Base-by-base conservation (phyloP, 2,888 invertebrate genomes). In the Tetrapedia diversipes region DNA sequence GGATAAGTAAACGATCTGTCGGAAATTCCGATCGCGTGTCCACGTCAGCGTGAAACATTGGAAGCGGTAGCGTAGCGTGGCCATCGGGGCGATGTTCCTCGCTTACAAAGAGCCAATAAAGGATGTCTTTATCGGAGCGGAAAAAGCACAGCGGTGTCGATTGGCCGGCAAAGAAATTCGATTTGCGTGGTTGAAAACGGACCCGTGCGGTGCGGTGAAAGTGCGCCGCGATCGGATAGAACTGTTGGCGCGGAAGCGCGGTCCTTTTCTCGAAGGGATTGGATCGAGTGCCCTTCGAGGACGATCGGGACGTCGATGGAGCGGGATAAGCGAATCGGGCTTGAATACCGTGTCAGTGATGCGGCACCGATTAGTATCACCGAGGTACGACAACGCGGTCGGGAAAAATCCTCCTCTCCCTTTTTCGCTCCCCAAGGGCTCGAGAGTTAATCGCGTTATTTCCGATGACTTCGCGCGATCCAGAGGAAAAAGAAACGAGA, bases 371-470 rank as follows among this genome's bases (percentile, higher is more conserved):
- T 77, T 77, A 69, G 60, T 60, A 70, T 77, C 70, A 51, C 77
- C 70, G 68, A 59, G 70, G 47, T 60, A 54, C 68, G 72, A 71
- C 45, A 72, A 70, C 69, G 64, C 41, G 61, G 47, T 43, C 43
- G 77, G 70, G 65, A 69, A 77, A 78, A 78, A 78, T 53, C 45
- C 59, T 49, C 22, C 29, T 45, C 68, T 41, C 37, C 39, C 45
- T n/a, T 24, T 34, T 45, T 29, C 71, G 43, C 61, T 71, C 76
- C 72, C 68, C 47, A 60, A 70, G 69, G 79, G 79, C 67, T 75
- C 71, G 66, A 74, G 78, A 63, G 83, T 85, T 85, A 84, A 84
- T 84, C 79, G 79, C 80, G 73, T 84, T 84, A 84, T 79, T 85
- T 74, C 77, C 85, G 64, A 82, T 82, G 85, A 84, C 77, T 84